Conservation (phyloP, 1,140 invertebrate species). For the Apolygus lucorum region DNA sequence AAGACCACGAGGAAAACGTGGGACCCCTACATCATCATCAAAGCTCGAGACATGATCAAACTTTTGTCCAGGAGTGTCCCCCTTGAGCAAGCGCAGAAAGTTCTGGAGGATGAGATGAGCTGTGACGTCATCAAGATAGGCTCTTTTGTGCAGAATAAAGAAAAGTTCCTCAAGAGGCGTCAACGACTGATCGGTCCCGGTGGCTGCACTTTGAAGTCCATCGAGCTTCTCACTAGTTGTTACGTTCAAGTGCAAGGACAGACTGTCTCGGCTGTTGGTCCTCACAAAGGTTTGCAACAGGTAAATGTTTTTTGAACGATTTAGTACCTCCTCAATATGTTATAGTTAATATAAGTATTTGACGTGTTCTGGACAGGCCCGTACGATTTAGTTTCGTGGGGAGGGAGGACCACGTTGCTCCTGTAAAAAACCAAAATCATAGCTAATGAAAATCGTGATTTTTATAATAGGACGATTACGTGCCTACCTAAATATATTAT, state of each 20-base stretch:
- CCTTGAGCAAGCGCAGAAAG: constrained; percentile 82
- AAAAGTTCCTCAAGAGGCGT: constrained; percentile 91
- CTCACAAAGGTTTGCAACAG: constrained; percentile 88
- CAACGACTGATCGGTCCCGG: constrained; percentile 93
- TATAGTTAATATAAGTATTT: neutral
- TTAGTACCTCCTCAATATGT: neutral
- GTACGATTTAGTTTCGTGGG: neutral
- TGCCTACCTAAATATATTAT: no score
- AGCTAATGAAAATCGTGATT: neutral
- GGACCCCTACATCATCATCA: constrained; percentile 97
- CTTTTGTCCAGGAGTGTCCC: constrained; percentile 92
- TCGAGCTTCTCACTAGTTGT: constrained; percentile 95
- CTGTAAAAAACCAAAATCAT: neutral
- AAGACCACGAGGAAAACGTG: constrained; percentile 94
- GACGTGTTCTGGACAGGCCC: neutral
- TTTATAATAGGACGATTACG: neutral
- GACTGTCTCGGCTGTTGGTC: constrained; percentile 93
- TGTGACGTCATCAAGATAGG: constrained; percentile 98
- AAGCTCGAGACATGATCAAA: constrained; percentile 94
- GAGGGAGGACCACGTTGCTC: neutral
- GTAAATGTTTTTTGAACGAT: constrained; percentile 39
- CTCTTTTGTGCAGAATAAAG: constrained; percentile 79
- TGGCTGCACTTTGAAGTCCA: constrained; percentile 93
- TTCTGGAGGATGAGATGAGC: constrained; percentile 80
- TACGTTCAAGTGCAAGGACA: constrained; percentile 96